Percentiles rank a stretch among this genome's conserved stretches.
Conservation (phyloP, 2,113 vertebrate species). For the Gallinago jamesoni region DNA sequence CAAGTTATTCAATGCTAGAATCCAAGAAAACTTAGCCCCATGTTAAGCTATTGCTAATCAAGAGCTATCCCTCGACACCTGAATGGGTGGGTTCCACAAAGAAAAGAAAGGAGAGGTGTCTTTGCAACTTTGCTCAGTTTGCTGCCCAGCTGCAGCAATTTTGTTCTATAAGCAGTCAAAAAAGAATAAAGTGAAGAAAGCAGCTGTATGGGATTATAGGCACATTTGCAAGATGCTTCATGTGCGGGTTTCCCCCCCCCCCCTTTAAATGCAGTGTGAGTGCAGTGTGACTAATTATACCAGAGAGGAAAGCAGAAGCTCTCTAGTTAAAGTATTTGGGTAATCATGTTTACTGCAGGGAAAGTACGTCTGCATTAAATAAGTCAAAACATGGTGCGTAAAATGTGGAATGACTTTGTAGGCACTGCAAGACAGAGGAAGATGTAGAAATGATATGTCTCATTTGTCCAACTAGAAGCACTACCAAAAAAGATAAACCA, state of each 20-base stretch:
- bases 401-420: constrained; percentile 75
- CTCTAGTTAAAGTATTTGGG: constrained; percentile 80
- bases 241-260: constrained; percentile 38
- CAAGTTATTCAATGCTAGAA: constrained; percentile 69
- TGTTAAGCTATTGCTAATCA: constrained; percentile 62
- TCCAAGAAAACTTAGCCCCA: constrained; percentile 71
- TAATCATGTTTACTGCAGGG: constrained; percentile 81
- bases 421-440: constrained; percentile 70
- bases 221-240: constrained; percentile 75
- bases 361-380: constrained; percentile 81
- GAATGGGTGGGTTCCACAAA: constrained; percentile 58
- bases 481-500: constrained; percentile 81
- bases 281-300: constrained; percentile 79
- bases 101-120: constrained; percentile 28
- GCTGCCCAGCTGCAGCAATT: constrained; percentile 66
- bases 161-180: constrained; percentile 52
- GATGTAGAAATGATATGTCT: constrained; percentile 77
- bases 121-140: constrained; percentile 63
- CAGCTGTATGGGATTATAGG: constrained; percentile 74
- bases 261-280: constrained; percentile 70
- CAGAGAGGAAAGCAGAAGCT: constrained; percentile 77
- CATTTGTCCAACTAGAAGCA: constrained; percentile 80
- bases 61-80: constrained; percentile 58
- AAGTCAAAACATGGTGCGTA: constrained; percentile 81
- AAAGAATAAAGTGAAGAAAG: constrained; percentile 68